Evolutionary conservation across 2,797 vertebrate genomes (phyloP), one percentile per base, ranked within the genome.

Genomic region (Gobio occitaniae): DNA sequence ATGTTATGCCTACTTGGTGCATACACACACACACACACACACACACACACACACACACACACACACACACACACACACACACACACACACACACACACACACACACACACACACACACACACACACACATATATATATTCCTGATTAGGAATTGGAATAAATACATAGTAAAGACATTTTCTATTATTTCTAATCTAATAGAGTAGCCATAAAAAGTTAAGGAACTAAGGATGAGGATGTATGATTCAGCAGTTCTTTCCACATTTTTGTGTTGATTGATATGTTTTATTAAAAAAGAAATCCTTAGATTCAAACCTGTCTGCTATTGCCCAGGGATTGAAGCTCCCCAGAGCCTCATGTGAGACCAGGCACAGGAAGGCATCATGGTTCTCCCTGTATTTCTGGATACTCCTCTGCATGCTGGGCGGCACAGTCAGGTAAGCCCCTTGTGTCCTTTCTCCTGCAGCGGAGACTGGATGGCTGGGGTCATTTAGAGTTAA

Each of bases 241-340:
- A 44, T 1, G 41, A 44, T 44, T 44, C 8, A 44, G 41, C 41
- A 44, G 13, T 61, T 77, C 36, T 44, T 25, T n/a, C 13, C 36
- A 44, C 75, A 44, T 2, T 56, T 76, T 38, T 38, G 11, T n/a
- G 0, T 32, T 21, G 5, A 75, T 13, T 38, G 32, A 76, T 11
- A 41, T 41, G 74, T 80, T 36, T 36, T 80, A 52, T 52, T 21
- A 41, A 68, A 21, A 12, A 84, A 56, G 10, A 8, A 81, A 56
- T 78, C 2, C 21, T 54, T 56, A 69, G 36, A 84, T 32, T 38
- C 72, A 90, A 93, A 99, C 97, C 97, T 97, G 90, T 98, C 95
- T 61, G 96, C 94, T 19, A 97, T 90, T 32, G 93, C 92, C 97
- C 97, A 97, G 2, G 97, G 97, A 88, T 97, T 88, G 78, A 99